Conservation (phyloP, 2,113 vertebrate species). For the Loxodonta africana region DNA sequence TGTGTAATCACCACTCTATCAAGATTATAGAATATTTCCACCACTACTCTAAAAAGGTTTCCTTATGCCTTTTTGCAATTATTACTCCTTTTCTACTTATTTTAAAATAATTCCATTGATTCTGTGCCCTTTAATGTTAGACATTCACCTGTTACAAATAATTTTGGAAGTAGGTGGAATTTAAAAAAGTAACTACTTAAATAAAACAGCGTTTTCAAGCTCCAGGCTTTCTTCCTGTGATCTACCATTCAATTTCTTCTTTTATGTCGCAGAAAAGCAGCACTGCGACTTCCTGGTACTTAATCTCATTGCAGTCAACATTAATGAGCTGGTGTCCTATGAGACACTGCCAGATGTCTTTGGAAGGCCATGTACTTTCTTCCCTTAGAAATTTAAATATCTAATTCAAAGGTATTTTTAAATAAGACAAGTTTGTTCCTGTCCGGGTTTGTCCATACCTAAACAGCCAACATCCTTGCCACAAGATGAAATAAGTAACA, state of each 20-base stretch:
- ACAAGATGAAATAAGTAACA: not conserved
- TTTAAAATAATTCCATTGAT: not conserved
- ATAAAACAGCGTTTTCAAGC: constrained; percentile 7
- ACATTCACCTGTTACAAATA: constrained; percentile 16
- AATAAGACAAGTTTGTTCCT: constrained; percentile 4
- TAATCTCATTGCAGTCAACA: not conserved
- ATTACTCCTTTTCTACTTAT: not conserved
- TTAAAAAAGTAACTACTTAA: not conserved
- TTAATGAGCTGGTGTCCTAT: not conserved
- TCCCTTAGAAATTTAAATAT: constrained; percentile 32
- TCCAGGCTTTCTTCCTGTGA: constrained; percentile 28
- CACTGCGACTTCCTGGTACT: not conserved
- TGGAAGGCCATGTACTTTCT: constrained; percentile 16
- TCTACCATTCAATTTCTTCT: not conserved
- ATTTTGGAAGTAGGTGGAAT: constrained; percentile 9
- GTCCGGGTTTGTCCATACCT: not conserved
- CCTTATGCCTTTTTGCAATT: not conserved
- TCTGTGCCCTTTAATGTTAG: not conserved
- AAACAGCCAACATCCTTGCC: not conserved
- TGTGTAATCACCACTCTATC: not conserved
- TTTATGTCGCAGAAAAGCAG: not conserved
- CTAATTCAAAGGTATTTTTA: constrained; percentile 57
- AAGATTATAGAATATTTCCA: not conserved
- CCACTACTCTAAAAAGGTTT: not conserved
- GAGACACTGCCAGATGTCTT: constrained; percentile 21